phyloP scores from a whole-genome alignment of 1,140 invertebrate species.

The Drosophila sturtevanti region DNA sequence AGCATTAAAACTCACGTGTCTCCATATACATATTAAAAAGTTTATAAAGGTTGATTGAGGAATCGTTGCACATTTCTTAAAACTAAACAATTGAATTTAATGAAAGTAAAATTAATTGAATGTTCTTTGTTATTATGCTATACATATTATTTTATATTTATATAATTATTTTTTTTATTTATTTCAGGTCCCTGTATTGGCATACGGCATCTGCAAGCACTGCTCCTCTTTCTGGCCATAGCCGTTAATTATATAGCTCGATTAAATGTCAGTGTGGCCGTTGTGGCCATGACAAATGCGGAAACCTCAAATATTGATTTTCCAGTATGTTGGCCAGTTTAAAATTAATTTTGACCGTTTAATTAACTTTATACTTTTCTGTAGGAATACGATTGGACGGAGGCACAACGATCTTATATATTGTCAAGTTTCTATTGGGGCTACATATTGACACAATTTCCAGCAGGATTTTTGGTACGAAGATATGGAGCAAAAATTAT shows the following conservation, averaged over 20 bases:
- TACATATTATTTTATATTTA: background rate
- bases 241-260: slow-evolving; percentile 85
- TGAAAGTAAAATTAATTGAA: background rate
- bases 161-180: background rate
- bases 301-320: slow-evolving; percentile 59
- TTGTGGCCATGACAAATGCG: slow-evolving; percentile 88
- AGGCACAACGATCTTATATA: slow-evolving; percentile 83
- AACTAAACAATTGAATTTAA: background rate
- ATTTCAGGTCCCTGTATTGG: slow-evolving; percentile 80
- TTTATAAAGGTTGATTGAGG: no score
- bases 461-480: slow-evolving; percentile 87
- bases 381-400: slow-evolving; percentile 83
- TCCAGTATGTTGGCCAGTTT: slow-evolving; percentile 37
- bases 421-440: slow-evolving; percentile 88
- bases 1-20: no score
- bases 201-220: slow-evolving; percentile 86
- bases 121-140: background rate
- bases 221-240: slow-evolving; percentile 87
- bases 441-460: slow-evolving; percentile 85
- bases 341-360: background rate
- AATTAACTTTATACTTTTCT: background rate
- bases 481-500: slow-evolving; percentile 87
- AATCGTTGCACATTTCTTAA: no score
- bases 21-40: no score
- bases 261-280: slow-evolving; percentile 87